Evolutionary conservation across 2,113 vertebrate species (phyloP).

Genomic region (Macaca mulatta): DNA sequence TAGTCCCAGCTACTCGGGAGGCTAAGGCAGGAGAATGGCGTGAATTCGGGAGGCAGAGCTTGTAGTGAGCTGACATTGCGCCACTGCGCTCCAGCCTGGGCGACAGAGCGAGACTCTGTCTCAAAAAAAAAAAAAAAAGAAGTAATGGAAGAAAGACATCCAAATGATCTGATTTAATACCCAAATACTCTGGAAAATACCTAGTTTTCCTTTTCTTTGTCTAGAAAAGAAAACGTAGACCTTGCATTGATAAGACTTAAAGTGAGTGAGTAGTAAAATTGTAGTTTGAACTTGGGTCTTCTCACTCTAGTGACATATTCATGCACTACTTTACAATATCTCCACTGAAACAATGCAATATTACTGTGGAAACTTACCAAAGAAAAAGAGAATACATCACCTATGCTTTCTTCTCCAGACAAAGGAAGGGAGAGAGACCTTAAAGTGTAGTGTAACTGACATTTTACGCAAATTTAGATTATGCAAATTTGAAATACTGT

Average conservation of each 20-base stretch:
- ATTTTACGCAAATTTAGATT: background rate
- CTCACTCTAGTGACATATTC: background rate
- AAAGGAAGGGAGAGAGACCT: too few species aligned
- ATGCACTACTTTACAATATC: background rate
- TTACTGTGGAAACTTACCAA: background rate
- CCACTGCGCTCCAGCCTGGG: too few species aligned
- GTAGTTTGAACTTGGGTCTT: background rate
- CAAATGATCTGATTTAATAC: background rate
- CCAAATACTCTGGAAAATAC: background rate
- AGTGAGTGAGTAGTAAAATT: background rate
- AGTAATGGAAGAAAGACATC: background rate
- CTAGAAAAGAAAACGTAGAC: background rate
- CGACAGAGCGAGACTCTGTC: too few species aligned
- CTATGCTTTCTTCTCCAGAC: too few species aligned
- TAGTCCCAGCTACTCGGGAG: too few species aligned
- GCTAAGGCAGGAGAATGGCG: too few species aligned
- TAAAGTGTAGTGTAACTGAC: background rate
- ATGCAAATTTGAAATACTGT: background rate
- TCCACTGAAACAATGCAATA: background rate
- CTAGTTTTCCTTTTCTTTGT: background rate
- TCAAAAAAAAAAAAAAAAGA: background rate
- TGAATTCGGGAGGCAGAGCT: too few species aligned
- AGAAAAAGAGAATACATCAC: background rate
- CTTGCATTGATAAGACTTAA: background rate
- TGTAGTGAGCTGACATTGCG: accelerated